Base-by-base conservation (phyloP, 2,113 vertebrate genomes). In the Hyla sarda region DNA sequence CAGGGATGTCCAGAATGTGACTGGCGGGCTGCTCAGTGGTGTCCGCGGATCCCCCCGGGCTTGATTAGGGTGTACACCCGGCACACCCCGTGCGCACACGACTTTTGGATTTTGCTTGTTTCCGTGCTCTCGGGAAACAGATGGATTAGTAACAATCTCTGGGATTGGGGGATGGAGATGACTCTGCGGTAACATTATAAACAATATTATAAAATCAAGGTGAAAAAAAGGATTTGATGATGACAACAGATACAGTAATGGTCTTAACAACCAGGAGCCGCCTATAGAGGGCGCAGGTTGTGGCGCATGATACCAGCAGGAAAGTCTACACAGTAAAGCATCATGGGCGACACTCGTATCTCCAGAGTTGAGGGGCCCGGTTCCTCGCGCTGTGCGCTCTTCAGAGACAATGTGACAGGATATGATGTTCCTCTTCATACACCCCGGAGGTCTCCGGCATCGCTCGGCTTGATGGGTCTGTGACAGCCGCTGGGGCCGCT, bases 181-280 rank as follows among this genome's bases (percentile, higher is more conserved):
- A 12, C 41, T 65, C 83, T n/a, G 71, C 34, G 62, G 82, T 75
- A 56, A 56, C 72, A 62, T 84, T 85, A 67, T 78, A 77, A 28
- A 74, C 58, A 77, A 52, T 50, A 50, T 62, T 47, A 17, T 77
- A 62, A 67, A 76, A 74, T 56, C 30, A 23, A 21, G 25, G 3
- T 25, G 14, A 45, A 78, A 78, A 52, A 54, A 58, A 60, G n/a
- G n/a, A n/a, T n/a, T n/a, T n/a, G n/a, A n/a, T n/a, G n/a, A 41
- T 8, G 41, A 41, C 41, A 41, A 41, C 41, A 41, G 41, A 3
- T 5, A 41, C 41, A 41, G 8, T 8, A 41, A 41, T 41, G 74
- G 25, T 67, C 73, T 76, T 76, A 47, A 65, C 74, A 75, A 17
- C 21, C n/a, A 28, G n/a, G 41, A 48, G 12, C 37, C 23, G 8